Conservation (phyloP, 2,797 vertebrate species). For the Sciaenops ocellatus region DNA sequence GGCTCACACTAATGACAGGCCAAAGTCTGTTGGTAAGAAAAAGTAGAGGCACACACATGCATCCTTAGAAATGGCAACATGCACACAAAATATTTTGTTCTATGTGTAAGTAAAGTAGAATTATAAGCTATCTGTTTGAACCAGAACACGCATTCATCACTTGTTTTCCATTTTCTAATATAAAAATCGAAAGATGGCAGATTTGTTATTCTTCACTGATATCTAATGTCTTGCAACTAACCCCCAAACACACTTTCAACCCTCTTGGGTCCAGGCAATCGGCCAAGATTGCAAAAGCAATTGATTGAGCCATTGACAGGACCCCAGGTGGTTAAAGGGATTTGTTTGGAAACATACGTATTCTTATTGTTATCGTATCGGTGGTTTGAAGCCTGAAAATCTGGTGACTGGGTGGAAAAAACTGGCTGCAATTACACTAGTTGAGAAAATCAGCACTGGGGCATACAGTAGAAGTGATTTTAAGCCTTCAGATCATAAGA, state of each 20-base stretch:
- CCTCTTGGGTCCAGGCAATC: too few species aligned
- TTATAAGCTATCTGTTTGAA: neutral
- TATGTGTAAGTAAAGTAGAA: neutral
- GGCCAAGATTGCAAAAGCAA: too few species aligned
- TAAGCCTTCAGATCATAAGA: neutral
- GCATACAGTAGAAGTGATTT: neutral
- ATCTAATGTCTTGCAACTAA: neutral
- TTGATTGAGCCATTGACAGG: too few species aligned
- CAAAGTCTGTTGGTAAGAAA: slow-evolving; percentile 83
- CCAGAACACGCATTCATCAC: neutral
- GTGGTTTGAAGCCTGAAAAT: neutral
- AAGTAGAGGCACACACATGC: neutral
- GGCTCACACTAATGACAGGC: slow-evolving; percentile 70
- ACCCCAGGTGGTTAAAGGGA: neutral
- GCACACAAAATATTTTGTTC: neutral
- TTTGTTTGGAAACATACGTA: neutral
- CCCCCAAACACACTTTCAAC: neutral
- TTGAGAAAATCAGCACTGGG: neutral
- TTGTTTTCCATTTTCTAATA: neutral
- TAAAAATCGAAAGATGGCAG: neutral
- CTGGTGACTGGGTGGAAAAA: neutral
- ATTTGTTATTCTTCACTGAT: neutral
- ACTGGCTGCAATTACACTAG: neutral
- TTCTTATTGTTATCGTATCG: accelerated
- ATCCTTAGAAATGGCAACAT: neutral